phyloP scores from a whole-genome alignment of 2,113 vertebrate species.

The Emydocephalus ijimae region DNA sequence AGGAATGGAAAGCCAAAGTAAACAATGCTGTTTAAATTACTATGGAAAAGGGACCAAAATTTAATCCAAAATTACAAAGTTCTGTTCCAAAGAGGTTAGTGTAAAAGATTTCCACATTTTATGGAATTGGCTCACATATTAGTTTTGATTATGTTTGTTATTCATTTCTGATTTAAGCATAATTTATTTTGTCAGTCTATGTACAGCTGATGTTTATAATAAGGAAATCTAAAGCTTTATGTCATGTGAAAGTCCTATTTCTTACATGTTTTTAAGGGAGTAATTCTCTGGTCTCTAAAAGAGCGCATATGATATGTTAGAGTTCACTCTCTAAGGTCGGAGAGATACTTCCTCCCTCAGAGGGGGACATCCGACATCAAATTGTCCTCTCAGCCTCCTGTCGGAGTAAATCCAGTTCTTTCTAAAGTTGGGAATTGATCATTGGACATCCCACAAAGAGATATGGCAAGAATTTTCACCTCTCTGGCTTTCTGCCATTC shows the following conservation, averaged over 20 bases:
- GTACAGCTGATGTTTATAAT: slow-evolving; percentile 37
- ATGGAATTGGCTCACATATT: slow-evolving; percentile 60
- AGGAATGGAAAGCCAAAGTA: slow-evolving; percentile 69
- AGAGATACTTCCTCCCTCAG: neutral
- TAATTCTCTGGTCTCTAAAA: neutral
- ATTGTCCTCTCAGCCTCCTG: neutral
- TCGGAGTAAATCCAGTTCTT: neutral
- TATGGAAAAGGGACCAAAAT: slow-evolving; percentile 61
- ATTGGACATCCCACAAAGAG: neutral
- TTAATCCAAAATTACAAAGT: slow-evolving; percentile 59
- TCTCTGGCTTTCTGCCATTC: neutral
- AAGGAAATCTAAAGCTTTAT: neutral
- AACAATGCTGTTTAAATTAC: slow-evolving; percentile 71
- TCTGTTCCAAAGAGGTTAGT: slow-evolving; percentile 49
- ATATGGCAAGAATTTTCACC: neutral
- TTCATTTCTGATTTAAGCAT: slow-evolving; percentile 65
- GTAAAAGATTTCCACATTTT: slow-evolving; percentile 59
- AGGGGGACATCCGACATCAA: neutral
- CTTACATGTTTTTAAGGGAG: neutral
- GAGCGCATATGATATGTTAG: neutral
- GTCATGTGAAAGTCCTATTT: neutral
- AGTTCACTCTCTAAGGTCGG: neutral
- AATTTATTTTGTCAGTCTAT: slow-evolving; percentile 57
- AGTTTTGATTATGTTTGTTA: slow-evolving; percentile 61
- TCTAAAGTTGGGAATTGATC: neutral